phyloP scores from a whole-genome alignment of 1,140 invertebrate species.

The Meloidogyne chitwoodi region DNA sequence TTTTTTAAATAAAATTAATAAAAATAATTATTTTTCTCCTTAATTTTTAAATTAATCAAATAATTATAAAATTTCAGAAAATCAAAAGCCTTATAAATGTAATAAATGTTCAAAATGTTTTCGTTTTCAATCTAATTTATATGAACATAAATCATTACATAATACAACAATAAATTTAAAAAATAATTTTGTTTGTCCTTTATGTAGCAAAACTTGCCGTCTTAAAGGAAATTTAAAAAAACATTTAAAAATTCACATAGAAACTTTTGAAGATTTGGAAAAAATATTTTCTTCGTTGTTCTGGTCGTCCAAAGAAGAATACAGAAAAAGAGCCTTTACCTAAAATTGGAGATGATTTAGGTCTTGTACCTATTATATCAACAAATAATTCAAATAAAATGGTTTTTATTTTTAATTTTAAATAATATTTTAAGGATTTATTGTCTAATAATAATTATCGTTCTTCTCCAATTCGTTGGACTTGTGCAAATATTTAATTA shows the following conservation, averaged over 20 bases:
- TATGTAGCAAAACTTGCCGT: slow-evolving; percentile 44
- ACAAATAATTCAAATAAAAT: neutral
- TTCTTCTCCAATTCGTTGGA: no score
- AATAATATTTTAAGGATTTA: no score
- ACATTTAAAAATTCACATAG: slow-evolving; percentile 52
- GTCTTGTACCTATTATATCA: slow-evolving; percentile 12
- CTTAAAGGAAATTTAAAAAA: slow-evolving; percentile 57
- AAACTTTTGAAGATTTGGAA: slow-evolving; percentile 48
- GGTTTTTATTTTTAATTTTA: no score
- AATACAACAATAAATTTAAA: neutral
- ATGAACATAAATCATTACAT: slow-evolving; percentile 73
- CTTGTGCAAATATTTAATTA: no score
- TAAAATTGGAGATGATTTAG: slow-evolving; percentile 17
- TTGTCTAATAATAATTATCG: no score
- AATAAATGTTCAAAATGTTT: slow-evolving; percentile 60
- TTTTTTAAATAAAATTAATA: no score
- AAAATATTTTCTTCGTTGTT: neutral
- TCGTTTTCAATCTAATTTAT: slow-evolving; percentile 72
- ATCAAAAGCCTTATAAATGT: slow-evolving; percentile 21
- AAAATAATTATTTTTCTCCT: neutral
- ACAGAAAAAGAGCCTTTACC: slow-evolving; percentile 7
- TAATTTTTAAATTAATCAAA: neutral
- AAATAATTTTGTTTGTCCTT: slow-evolving; percentile 32
- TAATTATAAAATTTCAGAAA: neutral
- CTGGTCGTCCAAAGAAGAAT: slow-evolving; percentile 26